Base-by-base conservation (phyloP, 2,113 vertebrate species). In the Callorhinus ursinus region DNA sequence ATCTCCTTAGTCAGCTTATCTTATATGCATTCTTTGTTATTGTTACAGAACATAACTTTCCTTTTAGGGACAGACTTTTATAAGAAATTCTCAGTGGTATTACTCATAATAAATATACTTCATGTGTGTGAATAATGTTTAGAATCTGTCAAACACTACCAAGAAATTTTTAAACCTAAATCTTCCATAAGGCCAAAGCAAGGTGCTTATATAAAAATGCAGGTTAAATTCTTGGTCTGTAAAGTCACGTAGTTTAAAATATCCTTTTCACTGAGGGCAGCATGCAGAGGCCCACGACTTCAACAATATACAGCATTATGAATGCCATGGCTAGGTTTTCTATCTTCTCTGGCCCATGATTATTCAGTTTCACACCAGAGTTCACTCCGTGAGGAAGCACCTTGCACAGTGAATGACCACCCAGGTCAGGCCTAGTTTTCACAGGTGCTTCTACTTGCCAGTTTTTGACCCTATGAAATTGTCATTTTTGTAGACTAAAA, bases 21-120 rank as follows among this genome's bases (percentile, higher is more conserved):
- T 97, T 97, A 79, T 24, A 15, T 51, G 55, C 36, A 92, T 98
- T 96, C 65, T 91, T 91, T 97, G 59, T 61, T 97, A 57, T 87
- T 95, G 74, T 88, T 97, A 26, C 81, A 97, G 59, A 79, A 74
- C 36, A 67, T 82, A 97, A 12, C 82, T 98, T 98, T 98, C 93
- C 94, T 97, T 97, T 95, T 87, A 97, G 95, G 87, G 92, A n/a
- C 5, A 96, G 77, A 94, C 95, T 93, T 71, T 77, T 92, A 74
- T 94, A 89, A 97, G 95, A 97, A 97, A 96, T 95, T 95, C 91
- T 97, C 57, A 77, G n/a, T 90, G 31, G 15, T 8, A 11, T 97
- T 98, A 93, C 22, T 94, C 74, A 79, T 46, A 67, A 96, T 42
- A 90, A 90, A 46, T 65, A 87, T 36, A 46, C 93, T 98, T 97